Evolutionary conservation across 1,140 invertebrate species (phyloP).

Genomic region (Zeugodacus cucurbitae): DNA sequence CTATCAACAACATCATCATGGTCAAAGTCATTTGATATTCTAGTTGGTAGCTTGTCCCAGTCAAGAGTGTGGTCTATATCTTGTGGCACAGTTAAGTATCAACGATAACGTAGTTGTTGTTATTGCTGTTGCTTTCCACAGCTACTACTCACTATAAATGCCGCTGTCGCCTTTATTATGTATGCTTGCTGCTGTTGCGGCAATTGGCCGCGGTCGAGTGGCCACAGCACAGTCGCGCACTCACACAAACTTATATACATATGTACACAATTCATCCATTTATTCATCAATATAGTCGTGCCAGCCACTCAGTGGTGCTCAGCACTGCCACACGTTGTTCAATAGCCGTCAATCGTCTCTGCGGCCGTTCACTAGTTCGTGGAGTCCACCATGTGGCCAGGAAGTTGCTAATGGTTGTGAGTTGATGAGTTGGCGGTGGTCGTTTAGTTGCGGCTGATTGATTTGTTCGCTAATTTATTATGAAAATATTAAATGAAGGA

Average conservation of each 20-base stretch:
- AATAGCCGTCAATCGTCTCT: not conserved
- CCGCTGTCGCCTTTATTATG: not conserved
- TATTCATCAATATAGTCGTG: not conserved
- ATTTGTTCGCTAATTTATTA: constrained; percentile 21
- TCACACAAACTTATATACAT: not conserved
- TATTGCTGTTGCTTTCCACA: not conserved
- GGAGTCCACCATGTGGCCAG: not conserved
- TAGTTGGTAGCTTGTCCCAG: not conserved
- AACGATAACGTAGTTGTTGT: not conserved
- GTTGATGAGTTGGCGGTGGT: not conserved
- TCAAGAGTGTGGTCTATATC: not conserved
- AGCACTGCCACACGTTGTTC: not conserved
- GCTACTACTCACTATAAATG: not conserved
- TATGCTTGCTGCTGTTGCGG: not conserved
- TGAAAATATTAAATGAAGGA: constrained; percentile 9
- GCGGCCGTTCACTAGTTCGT: not conserved
- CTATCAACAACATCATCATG: not conserved
- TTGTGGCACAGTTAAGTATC: not conserved
- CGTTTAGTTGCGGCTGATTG: constrained; percentile 20
- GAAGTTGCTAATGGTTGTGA: not conserved
- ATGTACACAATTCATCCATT: not conserved
- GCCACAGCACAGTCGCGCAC: not conserved
- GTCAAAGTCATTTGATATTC: constrained; percentile 29
- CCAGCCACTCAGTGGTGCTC: not conserved
- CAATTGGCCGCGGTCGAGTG: not conserved